phyloP scores from a whole-genome alignment of 2,797 vertebrate species.

The Cryptoblepharus egeriae region DNA sequence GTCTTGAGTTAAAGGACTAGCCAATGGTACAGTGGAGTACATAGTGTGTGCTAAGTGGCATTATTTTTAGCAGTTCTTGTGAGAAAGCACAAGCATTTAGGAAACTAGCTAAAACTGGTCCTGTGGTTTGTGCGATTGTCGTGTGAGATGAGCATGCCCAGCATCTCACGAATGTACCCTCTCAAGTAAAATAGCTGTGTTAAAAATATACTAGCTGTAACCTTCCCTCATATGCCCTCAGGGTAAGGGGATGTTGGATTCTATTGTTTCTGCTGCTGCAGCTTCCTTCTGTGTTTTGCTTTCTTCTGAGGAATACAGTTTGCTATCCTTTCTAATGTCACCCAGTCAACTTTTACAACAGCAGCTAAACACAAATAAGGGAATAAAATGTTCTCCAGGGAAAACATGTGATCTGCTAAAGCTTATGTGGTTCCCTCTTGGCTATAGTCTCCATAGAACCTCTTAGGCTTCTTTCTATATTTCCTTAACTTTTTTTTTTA shows the following conservation, averaged over 20 bases:
- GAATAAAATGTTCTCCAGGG: conserved; percentile 2
- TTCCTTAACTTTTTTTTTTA: not conserved
- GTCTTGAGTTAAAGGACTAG: conserved; percentile 10
- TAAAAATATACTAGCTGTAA: conserved; percentile 14
- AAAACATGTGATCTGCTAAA: not conserved
- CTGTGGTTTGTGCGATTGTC: conserved; percentile 7
- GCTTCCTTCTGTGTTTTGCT: conserved; percentile 22
- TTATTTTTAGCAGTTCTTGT: conserved; percentile 57
- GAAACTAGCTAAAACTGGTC: conserved; percentile 19
- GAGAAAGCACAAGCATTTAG: conserved; percentile 46
- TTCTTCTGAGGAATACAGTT: conserved; percentile 10
- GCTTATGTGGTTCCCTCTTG: not conserved
- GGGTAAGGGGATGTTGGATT: not conserved
- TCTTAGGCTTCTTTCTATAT: not conserved
- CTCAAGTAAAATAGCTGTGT: conserved; percentile 26
- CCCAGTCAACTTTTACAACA: not conserved
- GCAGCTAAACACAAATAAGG: not conserved
- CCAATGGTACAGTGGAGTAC: conserved; percentile 31
- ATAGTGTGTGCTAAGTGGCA: conserved; percentile 27
- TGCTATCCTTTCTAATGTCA: not conserved
- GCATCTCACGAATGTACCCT: conserved; percentile 26
- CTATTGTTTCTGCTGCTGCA: conserved; percentile 10
- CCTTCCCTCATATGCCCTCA: not conserved
- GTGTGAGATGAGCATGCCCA: conserved; percentile 20
- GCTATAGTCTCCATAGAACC: not conserved